phyloP scores from a whole-genome alignment of 1,140 invertebrate genomes.

The Cotesia typhae region DNA sequence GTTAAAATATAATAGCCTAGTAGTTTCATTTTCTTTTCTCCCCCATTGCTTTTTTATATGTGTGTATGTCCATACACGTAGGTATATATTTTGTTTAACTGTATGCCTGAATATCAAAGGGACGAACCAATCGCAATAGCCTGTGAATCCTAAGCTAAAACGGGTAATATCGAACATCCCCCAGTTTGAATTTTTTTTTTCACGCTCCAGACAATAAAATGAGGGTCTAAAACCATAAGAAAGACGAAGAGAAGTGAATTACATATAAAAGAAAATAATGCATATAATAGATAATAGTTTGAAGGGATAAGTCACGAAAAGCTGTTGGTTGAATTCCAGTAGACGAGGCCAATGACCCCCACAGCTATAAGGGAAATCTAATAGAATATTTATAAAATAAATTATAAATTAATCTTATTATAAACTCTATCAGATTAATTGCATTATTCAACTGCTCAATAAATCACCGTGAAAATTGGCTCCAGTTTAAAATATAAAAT shows the following conservation, averaged over 20 bases:
- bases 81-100: too few relatives aligned
- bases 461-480: too few relatives aligned
- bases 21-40: too few relatives aligned
- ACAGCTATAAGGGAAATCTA: background rate
- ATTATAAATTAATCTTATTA: too few relatives aligned
- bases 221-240: background rate
- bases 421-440: too few relatives aligned
- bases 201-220: constrained; percentile 19
- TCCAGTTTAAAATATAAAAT: background rate
- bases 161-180: constrained; percentile 1
- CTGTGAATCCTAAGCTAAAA: constrained; percentile 26
- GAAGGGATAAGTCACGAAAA: background rate
- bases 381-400: background rate
- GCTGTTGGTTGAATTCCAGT: constrained; percentile 29
- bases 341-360: background rate
- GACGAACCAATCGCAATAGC: constrained; percentile 21
- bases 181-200: constrained; percentile 14
- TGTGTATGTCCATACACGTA: too few relatives aligned
- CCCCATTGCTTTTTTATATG: too few relatives aligned
- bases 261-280: constrained; percentile 5
- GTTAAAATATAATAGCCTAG: constrained; percentile 10
- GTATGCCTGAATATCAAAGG: constrained; percentile 1
- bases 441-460: too few relatives aligned
- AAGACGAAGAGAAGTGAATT: background rate
- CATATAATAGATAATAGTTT: too few relatives aligned